Evolutionary conservation across 2,888 invertebrate genomes (phyloP), one percentile per base, ranked within the genome.

Genomic region (Himalopsyche kuldschensis): DNA sequence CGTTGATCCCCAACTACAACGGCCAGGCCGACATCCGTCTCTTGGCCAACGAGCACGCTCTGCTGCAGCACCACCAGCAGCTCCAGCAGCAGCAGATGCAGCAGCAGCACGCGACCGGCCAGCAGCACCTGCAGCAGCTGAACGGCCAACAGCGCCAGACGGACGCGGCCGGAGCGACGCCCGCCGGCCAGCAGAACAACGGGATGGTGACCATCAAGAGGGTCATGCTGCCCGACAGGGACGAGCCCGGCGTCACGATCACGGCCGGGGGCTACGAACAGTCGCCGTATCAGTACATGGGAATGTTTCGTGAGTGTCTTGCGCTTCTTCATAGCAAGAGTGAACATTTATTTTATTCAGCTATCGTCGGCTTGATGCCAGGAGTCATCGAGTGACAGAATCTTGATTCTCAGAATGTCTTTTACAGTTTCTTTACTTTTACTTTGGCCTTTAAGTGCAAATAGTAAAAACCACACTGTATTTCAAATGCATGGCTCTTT

Each of bases 201-300:
- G 88, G 90, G 84, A 94, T 94, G 91, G 95, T 96, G 1, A 96
- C 96, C 6, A 96, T 96, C 84, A 93, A 95, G 84, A 90, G 95
- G 78, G 93, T 95, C 1, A 93, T 94, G 89, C 93, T 95, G 86
- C 94, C 94, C 8, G 81, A 83, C 47, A 93, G 93, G 87, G 91
- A 93, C 0, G 94, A 95, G 87, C 95, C 95, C 11, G 95, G 94
- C 31, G 96, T 96, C 0, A 96, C 95, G 0, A 95, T 96, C 78
- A 95, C 95, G 0, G 90, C 95, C 41, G 95, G 95, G 88, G 95
- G 95, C 5, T 93, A 94, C 82, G 95, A 95, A 94, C 8, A 94
- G 94, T 87, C 94, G 94, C 0, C 92, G 2, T n/a, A 76, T 31
- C 11, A 77, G 84, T 85, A 85, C n/a, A 78, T 82, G 75, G 82